Evolutionary conservation across 2,797 vertebrate genomes (phyloP).

Genomic region (Periparus ater): DNA sequence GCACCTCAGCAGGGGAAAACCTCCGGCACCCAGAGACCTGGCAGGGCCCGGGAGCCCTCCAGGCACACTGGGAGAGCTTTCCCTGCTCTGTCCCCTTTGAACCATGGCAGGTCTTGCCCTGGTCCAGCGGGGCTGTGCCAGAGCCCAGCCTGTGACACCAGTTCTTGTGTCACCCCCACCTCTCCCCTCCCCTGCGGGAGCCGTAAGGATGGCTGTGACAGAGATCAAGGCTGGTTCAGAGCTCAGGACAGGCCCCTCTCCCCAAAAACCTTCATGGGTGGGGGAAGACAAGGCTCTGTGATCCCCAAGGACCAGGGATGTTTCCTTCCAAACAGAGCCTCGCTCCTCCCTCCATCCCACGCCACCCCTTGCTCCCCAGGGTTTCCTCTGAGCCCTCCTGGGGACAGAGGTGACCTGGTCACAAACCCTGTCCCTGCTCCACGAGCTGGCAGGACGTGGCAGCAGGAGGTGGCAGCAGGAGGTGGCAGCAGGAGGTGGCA

Average conservation of each 20-base stretch:
- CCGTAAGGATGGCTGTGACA: neutral
- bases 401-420: neutral
- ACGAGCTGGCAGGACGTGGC: accelerated
- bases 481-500: neutral
- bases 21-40: neutral
- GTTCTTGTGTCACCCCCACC: neutral
- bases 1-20: neutral
- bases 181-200: neutral
- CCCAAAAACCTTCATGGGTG: neutral
- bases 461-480: neutral
- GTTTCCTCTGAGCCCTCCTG: neutral
- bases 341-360: neutral
- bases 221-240: accelerated
- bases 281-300: neutral
- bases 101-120: accelerated
- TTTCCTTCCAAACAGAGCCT: neutral
- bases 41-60: neutral
- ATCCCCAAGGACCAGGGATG: neutral
- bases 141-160: neutral
- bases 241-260: neutral
- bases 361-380: neutral
- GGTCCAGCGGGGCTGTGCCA: neutral
- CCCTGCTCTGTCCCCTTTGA: neutral
- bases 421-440: neutral
- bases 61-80: accelerated